These are phyloP conservation scores for Volucella bombylans DNA, from an alignment of 2,888 invertebrate species.

Conservation along the genomic window DNA sequence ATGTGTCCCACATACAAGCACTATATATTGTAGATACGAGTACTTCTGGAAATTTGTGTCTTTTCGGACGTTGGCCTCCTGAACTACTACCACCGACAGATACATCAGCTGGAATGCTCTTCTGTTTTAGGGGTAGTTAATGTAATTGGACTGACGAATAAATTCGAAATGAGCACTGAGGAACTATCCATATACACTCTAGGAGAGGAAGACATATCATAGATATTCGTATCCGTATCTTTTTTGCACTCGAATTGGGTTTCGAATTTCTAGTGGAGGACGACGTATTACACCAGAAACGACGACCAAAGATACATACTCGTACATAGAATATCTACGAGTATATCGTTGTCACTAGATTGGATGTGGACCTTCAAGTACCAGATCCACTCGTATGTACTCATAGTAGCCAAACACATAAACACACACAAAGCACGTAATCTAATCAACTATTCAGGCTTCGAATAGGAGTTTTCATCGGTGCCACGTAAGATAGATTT, in stretches of 20 bases:
- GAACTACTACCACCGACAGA: constrained; percentile 14
- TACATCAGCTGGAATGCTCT: neutral
- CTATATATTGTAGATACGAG: neutral
- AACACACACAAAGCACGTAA: constrained; percentile 7
- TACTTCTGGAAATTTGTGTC: constrained; percentile 31
- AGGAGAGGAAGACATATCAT: constrained; percentile 38
- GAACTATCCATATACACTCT: too few species aligned
- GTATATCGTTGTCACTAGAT: neutral
- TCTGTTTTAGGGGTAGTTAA: constrained; percentile 31
- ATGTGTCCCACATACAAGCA: constrained; percentile 10
- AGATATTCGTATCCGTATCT: constrained; percentile 24
- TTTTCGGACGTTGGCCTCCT: constrained; percentile 25
- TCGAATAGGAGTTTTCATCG: constrained; percentile 50
- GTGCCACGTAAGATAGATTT: constrained; percentile 52
- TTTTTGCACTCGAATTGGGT: constrained; percentile 34
- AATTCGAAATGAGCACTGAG: constrained; percentile 44
- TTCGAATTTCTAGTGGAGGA: constrained; percentile 19
- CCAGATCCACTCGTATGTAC: constrained; percentile 13
- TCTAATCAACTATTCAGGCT: constrained; percentile 62
- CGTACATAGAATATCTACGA: neutral
- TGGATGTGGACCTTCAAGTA: constrained; percentile 25
- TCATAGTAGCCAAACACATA: neutral
- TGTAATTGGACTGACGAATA: constrained; percentile 64
- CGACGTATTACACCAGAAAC: constrained; percentile 5
- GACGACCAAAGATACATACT: neutral